Percentiles rank a stretch among this genome's conserved stretches.
These are phyloP conservation scores for Catagonus wagneri DNA, from an alignment of 2,113 vertebrate species.

Conservation along the genomic window DNA sequence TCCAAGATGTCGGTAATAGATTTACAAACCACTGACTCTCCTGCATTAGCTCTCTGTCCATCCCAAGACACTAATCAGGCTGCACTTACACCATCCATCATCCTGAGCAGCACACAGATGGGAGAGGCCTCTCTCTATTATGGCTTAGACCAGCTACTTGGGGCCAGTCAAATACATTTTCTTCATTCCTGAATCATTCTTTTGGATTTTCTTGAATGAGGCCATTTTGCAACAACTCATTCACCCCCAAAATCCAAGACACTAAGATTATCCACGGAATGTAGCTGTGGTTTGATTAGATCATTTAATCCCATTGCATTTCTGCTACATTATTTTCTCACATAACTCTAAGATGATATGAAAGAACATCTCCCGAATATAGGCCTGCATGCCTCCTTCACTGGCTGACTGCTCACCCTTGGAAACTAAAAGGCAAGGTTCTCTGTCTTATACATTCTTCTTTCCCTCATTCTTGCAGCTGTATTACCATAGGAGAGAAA, in stretches of 20 bases:
- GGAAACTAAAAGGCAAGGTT: background rate
- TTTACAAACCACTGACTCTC: slow-evolving; percentile 71
- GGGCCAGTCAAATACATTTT: background rate
- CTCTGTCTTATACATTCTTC: background rate
- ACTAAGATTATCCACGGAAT: background rate
- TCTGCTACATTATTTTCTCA: background rate
- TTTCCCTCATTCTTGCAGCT: background rate
- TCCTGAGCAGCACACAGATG: slow-evolving; percentile 25
- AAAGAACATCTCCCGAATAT: background rate
- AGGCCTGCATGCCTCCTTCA: background rate
- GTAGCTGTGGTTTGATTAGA: background rate
- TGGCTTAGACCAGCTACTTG: background rate
- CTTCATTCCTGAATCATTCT: background rate
- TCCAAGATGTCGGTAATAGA: slow-evolving; percentile 64
- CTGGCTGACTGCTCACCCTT: background rate
- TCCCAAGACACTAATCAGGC: slow-evolving; percentile 68
- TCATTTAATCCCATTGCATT: background rate
- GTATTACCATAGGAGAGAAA: background rate
- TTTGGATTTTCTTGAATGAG: slow-evolving; percentile 50
- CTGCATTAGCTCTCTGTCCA: slow-evolving; percentile 56
- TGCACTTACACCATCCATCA: slow-evolving; percentile 66
- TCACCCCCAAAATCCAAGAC: background rate
- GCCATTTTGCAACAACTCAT: slow-evolving; percentile 24
- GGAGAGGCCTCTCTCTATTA: background rate
- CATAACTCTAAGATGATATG: background rate